Evolutionary conservation across 2,113 vertebrate genomes (phyloP).

Genomic region (Strix aluco): DNA sequence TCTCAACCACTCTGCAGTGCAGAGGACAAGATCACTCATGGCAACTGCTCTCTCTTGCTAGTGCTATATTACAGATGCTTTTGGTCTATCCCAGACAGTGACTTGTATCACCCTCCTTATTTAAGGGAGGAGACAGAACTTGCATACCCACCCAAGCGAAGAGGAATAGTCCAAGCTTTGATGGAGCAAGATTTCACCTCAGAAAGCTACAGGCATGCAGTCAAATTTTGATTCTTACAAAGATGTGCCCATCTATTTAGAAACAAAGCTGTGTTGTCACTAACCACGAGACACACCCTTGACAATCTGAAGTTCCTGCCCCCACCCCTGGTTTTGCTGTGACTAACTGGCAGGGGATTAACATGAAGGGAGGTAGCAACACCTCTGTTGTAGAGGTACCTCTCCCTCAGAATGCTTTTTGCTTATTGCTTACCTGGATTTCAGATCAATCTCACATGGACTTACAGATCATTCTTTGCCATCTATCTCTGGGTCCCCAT

Average conservation of each 20-base stretch:
- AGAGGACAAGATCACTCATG: not conserved
- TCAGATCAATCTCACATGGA: not conserved
- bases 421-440: not conserved
- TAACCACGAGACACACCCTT: not conserved
- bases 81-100: not conserved
- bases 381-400: not conserved
- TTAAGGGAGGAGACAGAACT: not conserved
- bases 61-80: not conserved
- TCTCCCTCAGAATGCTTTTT: not conserved
- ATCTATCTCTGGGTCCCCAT: not conserved
- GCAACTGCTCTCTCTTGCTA: not conserved
- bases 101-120: not conserved
- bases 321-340: not conserved
- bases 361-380: not conserved
- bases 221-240: not conserved
- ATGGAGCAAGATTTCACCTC: not conserved
- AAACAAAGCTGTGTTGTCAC: not conserved
- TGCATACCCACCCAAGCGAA: not conserved
- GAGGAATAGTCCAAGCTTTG: not conserved
- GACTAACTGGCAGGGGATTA: not conserved
- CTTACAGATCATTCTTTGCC: not conserved
- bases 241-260: not conserved
- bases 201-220: not conserved
- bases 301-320: not conserved
- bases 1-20: not conserved